Evolutionary conservation across 2,113 vertebrate genomes (phyloP), one percentile per base, ranked within the genome.

Genomic region (Chionomys nivalis): DNA sequence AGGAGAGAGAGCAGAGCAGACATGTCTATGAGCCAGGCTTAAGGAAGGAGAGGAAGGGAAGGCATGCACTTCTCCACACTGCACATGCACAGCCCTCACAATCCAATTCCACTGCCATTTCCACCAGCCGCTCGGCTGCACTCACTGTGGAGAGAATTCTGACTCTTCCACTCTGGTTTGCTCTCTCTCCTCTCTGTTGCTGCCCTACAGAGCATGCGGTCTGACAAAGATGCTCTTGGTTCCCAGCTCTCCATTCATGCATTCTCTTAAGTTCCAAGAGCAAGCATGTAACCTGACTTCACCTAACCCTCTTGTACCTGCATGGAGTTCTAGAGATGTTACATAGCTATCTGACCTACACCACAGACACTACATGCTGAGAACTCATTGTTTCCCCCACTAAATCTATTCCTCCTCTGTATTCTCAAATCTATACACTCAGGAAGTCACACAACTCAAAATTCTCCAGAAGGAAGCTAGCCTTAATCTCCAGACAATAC

Each of bases 231-330:
- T 7, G 21, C 26, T 86, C 55, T 3, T 63, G 44, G 75, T 24
- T 24, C 36, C 47, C 7, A 87, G 21, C 7, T 87, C 65, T 72
- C 75, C 49, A 44, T 28, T 33, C 4, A 44, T 0, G 7, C n/a
- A 65, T 70, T 63, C 39, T 52, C 28, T 87, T 75, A 47, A 85
- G 75, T 93, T 94, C 76, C 63, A 87, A 92, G 68, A 70, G 31
- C 76, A 85, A 82, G 85, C 28, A 42, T 68, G 39, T 12, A 79
- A 81, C 17, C 52, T 7, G 8, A 52, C 55, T 21, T 79, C 21
- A 58, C 21, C 26, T n/a, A 89, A 58, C 52, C 85, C 36, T 55
- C 33, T 19, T 89, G 13, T 8, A 36, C 8, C 61, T 7, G 28
- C n/a, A 47, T 6, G 14, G 36, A 70, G 83, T 73, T 66, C 49